These are phyloP conservation scores for Elaphurus davidianus DNA, from an alignment of 2,113 vertebrate genomes.

Conservation along the genomic window DNA sequence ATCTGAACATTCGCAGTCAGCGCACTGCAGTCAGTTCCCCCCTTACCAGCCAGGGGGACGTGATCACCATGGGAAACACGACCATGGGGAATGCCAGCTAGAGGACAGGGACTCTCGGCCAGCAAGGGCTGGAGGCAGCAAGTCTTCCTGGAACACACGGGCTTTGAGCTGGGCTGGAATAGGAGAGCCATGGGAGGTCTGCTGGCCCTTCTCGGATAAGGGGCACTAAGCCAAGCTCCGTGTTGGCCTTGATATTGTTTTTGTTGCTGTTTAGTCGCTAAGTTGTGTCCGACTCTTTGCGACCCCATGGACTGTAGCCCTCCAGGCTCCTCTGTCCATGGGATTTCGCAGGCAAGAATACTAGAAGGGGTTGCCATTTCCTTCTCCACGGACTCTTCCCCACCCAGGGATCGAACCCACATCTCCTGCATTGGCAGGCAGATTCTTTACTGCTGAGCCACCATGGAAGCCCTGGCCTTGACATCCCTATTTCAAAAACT, in stretches of 20 bases:
- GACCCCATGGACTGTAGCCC: background rate
- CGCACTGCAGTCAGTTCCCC: no score
- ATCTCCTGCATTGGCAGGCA: background rate
- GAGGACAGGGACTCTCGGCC: background rate
- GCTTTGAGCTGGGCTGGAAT: background rate
- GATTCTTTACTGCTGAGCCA: background rate
- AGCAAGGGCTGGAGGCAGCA: background rate
- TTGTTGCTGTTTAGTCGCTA: background rate
- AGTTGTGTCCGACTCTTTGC: background rate
- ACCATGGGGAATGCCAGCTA: accelerated
- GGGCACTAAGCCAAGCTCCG: background rate
- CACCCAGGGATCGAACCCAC: background rate
- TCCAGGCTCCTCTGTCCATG: background rate
- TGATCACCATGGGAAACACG: background rate
- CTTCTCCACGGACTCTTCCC: background rate
- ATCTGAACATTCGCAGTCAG: accelerated
- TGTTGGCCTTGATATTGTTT: background rate
- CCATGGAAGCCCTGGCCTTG: background rate
- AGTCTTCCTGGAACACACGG: background rate
- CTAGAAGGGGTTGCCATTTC: background rate
- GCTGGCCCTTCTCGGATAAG: background rate
- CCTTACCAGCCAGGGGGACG: background rate
- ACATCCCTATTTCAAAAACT: background rate
- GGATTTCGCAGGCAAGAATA: background rate
- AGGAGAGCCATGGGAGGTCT: background rate